phyloP scores from a whole-genome alignment of 2,888 invertebrate species.

The Thera obeliscata region DNA sequence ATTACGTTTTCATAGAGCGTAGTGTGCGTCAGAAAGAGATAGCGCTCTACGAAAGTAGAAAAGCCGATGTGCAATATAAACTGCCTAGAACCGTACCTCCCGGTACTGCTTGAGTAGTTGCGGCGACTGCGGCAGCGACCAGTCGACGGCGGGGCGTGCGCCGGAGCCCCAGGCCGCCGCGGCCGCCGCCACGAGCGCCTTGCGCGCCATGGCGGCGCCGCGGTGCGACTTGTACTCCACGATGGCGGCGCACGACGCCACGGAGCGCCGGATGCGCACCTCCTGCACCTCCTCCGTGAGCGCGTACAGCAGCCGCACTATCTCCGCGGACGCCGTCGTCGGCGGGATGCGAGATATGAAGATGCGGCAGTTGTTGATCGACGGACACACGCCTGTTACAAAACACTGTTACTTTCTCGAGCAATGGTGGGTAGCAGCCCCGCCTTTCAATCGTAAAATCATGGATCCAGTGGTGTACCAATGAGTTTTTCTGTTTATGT shows the following conservation, averaged over 20 bases:
- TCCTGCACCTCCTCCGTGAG: constrained; percentile 79
- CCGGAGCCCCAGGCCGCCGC: constrained; percentile 78
- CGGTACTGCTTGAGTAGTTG: constrained; percentile 74
- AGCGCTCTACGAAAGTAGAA: no score
- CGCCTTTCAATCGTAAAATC: no score
- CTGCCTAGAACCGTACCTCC: constrained; percentile 56
- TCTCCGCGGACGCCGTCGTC: constrained; percentile 85
- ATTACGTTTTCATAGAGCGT: no score
- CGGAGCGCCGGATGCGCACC: constrained; percentile 74
- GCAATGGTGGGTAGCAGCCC: no score
- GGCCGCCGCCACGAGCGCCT: constrained; percentile 82
- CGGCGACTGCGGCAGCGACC: constrained; percentile 79
- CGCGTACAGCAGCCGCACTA: constrained; percentile 82
- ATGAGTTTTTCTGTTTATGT: no score
- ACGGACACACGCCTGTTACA: constrained; percentile 86
- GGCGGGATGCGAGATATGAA: constrained; percentile 86
- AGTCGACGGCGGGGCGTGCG: constrained; percentile 76
- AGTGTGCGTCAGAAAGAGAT: no score
- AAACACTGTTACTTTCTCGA: not conserved
- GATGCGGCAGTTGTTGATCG: constrained; percentile 90
- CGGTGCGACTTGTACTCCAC: constrained; percentile 90
- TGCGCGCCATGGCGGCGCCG: constrained; percentile 83
- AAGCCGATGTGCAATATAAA: no score
- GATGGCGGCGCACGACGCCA: constrained; percentile 86
- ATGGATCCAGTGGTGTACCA: no score